phyloP scores from a whole-genome alignment of 92 coral and sea anemone genomes.

The Metridium senile region DNA sequence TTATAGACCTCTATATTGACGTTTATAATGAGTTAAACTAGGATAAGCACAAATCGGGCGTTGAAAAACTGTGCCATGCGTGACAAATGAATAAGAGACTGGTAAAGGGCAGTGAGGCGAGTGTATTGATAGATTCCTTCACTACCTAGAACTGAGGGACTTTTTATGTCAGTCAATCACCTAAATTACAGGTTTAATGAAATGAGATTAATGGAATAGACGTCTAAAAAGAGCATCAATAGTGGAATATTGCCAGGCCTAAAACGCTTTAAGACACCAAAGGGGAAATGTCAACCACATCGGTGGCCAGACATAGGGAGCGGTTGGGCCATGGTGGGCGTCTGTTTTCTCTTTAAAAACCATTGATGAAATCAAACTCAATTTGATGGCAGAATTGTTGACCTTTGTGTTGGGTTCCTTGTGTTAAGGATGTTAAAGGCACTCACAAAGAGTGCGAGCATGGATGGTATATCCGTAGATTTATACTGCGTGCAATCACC shows the following conservation, averaged over 20 bases:
- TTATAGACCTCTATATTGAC: no score
- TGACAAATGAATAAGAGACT: no score
- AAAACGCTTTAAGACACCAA: background rate
- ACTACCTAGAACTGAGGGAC: no score
- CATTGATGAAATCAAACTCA: slow-evolving; percentile 2
- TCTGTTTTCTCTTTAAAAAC: slow-evolving; percentile 9
- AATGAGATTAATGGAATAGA: slow-evolving; percentile 4
- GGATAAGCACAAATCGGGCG: no score
- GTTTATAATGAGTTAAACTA: no score
- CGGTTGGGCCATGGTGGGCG: background rate
- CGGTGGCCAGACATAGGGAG: slow-evolving; percentile 2
- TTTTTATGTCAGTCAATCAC: background rate
- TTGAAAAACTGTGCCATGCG: no score
- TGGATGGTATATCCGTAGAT: background rate
- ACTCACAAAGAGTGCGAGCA: background rate
- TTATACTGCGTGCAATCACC: background rate
- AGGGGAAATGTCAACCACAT: slow-evolving; percentile 11
- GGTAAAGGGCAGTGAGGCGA: no score
- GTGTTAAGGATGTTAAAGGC: background rate
- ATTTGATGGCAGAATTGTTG: slow-evolving; percentile 4
- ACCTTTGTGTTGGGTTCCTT: background rate
- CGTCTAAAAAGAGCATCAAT: slow-evolving; percentile 10
- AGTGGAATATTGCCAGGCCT: slow-evolving; percentile 6
- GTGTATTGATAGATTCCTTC: no score
- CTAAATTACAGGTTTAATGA: background rate